Percentiles rank a stretch among this genome's conserved stretches.
Evolutionary conservation across 2,113 vertebrate genomes (phyloP).

Genomic region (Carassius auratus): DNA sequence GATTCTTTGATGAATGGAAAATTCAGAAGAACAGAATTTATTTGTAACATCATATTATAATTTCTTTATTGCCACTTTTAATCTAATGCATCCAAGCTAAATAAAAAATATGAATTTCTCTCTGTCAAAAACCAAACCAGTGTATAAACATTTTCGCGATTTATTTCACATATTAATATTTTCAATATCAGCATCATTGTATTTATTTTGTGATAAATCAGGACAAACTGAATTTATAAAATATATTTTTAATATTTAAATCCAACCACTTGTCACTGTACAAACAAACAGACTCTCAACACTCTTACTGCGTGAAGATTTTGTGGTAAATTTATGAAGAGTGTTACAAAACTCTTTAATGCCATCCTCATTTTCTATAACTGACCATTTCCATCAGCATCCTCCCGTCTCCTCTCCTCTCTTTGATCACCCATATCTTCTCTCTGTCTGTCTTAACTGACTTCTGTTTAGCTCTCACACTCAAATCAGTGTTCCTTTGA

Average conservation of each 20-base stretch:
- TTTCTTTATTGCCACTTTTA: no score
- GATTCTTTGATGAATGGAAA: no score
- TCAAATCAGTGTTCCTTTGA: conserved; percentile 36
- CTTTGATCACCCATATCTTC: neutral
- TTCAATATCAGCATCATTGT: no score
- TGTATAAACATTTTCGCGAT: no score
- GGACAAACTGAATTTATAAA: neutral
- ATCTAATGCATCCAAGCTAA: no score
- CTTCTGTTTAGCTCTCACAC: conserved; percentile 19
- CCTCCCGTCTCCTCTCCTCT: neutral
- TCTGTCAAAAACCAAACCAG: no score
- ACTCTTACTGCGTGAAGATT: neutral
- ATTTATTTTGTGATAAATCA: neutral
- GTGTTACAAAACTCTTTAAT: neutral
- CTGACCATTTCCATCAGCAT: neutral
- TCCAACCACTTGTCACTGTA: neutral
- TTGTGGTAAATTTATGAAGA: neutral
- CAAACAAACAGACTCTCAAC: neutral
- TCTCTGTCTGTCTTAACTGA: conserved; percentile 18
- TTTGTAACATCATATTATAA: no score
- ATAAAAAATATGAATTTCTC: no score
- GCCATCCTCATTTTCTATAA: neutral
- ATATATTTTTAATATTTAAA: neutral
- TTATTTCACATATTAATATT: neutral
- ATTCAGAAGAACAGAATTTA: no score